A percentile compares a stretch with the other conserved stretches of the same genome.
Conservation (phyloP, 2,888 invertebrate species). For the Epinotia nisella region DNA sequence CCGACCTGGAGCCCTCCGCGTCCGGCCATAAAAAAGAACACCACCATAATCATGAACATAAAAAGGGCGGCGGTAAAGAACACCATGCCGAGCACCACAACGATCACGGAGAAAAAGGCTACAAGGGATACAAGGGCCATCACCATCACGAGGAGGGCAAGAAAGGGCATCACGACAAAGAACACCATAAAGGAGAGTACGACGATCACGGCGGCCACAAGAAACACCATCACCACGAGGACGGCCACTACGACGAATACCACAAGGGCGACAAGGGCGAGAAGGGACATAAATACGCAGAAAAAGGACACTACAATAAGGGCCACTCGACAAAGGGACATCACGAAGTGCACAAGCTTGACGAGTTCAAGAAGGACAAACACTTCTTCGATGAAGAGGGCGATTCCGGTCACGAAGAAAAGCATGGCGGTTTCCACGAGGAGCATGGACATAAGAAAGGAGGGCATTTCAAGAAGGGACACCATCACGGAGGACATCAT, state of each 20-base stretch:
- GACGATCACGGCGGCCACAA: constrained; percentile 87
- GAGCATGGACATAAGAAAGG: constrained; percentile 93
- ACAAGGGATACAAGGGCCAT: constrained; percentile 89
- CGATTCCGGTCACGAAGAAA: constrained; percentile 91
- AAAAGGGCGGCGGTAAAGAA: constrained; percentile 88
- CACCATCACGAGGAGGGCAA: constrained; percentile 88
- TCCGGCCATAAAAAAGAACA: constrained; percentile 79
- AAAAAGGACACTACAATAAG: constrained; percentile 91
- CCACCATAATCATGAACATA: constrained; percentile 79
- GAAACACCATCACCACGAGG: constrained; percentile 86
- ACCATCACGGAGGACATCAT: constrained; percentile 90
- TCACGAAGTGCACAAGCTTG: constrained; percentile 93
- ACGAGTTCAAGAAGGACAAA: constrained; percentile 94
- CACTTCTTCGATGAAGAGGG: constrained; percentile 94
- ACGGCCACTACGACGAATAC: constrained; percentile 87
- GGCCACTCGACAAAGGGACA: constrained; percentile 94
- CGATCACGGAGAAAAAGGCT: constrained; percentile 88
- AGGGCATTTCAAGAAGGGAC: constrained; percentile 92
- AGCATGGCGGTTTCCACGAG: constrained; percentile 92
- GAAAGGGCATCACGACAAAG: constrained; percentile 91
- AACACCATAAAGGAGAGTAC: constrained; percentile 86
- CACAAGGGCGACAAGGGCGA: constrained; percentile 88
- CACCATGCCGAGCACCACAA: constrained; percentile 87
- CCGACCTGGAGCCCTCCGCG: constrained; percentile 73
- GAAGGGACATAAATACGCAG: constrained; percentile 87